Percentiles rank a stretch among this genome's conserved stretches.
Conservation (phyloP, 2,797 vertebrate genomes). For the Podarcis siculus region DNA sequence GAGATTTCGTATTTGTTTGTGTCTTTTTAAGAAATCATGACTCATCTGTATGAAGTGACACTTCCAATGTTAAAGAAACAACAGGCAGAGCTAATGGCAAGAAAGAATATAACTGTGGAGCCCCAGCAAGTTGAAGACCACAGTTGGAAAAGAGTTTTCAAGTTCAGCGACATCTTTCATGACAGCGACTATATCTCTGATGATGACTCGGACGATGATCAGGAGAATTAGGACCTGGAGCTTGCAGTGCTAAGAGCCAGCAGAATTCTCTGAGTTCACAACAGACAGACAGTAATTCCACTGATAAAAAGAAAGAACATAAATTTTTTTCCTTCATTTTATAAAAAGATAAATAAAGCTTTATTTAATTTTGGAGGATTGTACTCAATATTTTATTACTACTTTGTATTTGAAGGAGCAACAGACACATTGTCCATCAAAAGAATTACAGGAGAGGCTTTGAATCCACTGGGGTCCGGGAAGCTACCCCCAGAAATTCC, state of each 20-base stretch:
- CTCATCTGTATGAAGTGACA: constrained; percentile 74
- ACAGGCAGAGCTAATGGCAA: constrained; percentile 3
- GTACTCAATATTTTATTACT: too few relatives aligned
- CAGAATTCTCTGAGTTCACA: neutral
- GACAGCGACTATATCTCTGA: neutral
- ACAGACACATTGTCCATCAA: too few relatives aligned
- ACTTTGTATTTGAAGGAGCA: neutral
- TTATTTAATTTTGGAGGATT: too few relatives aligned
- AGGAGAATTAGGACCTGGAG: neutral
- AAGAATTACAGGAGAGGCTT: too few relatives aligned
- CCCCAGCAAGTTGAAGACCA: accelerated
- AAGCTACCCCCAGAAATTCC: too few relatives aligned
- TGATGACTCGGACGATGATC: accelerated
- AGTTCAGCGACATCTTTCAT: constrained; percentile 62
- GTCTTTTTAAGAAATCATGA: constrained; percentile 77
- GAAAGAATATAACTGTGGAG: neutral
- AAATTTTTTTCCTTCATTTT: too few relatives aligned
- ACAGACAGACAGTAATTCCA: neutral
- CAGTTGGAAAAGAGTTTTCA: constrained; percentile 24
- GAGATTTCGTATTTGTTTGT: neutral
- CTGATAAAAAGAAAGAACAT: too few relatives aligned
- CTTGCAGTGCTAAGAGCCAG: too few relatives aligned
- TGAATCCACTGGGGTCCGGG: too few relatives aligned
- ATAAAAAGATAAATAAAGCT: too few relatives aligned
- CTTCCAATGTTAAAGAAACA: constrained; percentile 71